Base-by-base conservation (phyloP, 2,888 invertebrate species). In the Euproctis similis region DNA sequence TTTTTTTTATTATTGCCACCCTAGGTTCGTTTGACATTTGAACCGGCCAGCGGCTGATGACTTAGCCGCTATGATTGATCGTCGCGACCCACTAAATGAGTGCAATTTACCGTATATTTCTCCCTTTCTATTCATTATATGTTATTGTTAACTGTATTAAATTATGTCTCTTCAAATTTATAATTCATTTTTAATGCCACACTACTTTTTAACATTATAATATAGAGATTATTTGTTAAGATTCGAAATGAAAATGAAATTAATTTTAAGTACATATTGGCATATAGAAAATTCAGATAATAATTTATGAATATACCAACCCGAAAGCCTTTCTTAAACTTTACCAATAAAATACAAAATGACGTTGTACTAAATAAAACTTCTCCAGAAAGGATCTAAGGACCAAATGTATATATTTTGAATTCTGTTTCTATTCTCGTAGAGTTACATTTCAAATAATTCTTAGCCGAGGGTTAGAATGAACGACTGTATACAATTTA, bases 21-120 rank as follows among this genome's bases (percentile, higher is more conserved):
- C 84, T 78, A 81, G 71, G 71, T 77, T 69, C 76, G 68, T 80
- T 82, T 84, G 84, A 84, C 84, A 84, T 84, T 84, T 78, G 80
- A 84, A 82, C 82, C 58, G 14, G 65, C 80, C 80, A n/a, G n/a
- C n/a, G 74, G 65, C 80, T 81, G 82, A 81, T 82, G 82, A 80
- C 84, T 80, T 69, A 66, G 70, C 64, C 57, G 66, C 70, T 58
- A 80, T 84, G 84, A 84, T 84, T 78, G 84, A 84, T 84, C 75
- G 80, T 62, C 56, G 61, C 70, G 71, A 76, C 73, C 71, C 69
- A 71, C 60, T 80, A 82, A 82, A 82, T 84, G 75, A 84, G 78
- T 78, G 81, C 78, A 84, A 82, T 84, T 84, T 80, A 75, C 69
- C 72, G 63, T 80, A 72, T 70, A 73, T 74, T 74, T 81, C 76